Percentiles rank a stretch among this genome's conserved stretches.
phyloP scores from a whole-genome alignment of 2,113 vertebrate species.

The Bagarius yarrelli region DNA sequence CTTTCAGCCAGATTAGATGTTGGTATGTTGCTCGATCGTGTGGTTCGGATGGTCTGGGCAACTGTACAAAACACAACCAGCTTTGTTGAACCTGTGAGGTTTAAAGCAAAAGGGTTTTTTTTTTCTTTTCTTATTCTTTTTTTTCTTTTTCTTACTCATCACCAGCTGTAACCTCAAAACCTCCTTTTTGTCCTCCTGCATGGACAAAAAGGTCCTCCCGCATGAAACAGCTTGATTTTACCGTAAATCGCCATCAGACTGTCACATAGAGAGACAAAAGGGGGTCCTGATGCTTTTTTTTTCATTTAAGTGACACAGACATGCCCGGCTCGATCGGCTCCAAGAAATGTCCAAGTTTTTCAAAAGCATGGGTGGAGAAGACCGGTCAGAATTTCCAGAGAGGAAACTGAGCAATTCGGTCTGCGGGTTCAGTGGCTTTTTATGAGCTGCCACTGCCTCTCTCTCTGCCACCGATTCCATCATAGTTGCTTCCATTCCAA shows the following conservation, averaged over 20 bases:
- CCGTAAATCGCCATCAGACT: conserved; percentile 14
- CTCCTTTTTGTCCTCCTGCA: conserved; percentile 1
- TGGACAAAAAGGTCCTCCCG: background rate
- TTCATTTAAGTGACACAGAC: background rate
- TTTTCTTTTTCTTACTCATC: conserved; percentile 10
- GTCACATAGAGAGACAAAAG: background rate
- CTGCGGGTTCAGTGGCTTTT: background rate
- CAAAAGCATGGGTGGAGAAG: conserved; percentile 25
- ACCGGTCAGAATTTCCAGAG: conserved; percentile 41
- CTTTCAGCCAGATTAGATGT: background rate
- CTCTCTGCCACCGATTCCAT: background rate
- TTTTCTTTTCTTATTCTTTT: too few relatives aligned
- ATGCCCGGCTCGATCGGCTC: background rate
- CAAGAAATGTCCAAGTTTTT: background rate
- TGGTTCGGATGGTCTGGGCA: too few relatives aligned
- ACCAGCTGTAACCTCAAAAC: conserved; percentile 44
- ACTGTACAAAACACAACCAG: too few relatives aligned
- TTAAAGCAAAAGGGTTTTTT: background rate
- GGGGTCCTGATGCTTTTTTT: background rate
- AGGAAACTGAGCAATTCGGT: conserved; percentile 43
- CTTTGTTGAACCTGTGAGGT: background rate
- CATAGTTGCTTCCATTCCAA: background rate
- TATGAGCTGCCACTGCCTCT: background rate
- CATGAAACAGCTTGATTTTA: background rate
- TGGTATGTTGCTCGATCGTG: background rate